phyloP scores from a whole-genome alignment of 2,888 invertebrate genomes.

The Lottia scabra region DNA sequence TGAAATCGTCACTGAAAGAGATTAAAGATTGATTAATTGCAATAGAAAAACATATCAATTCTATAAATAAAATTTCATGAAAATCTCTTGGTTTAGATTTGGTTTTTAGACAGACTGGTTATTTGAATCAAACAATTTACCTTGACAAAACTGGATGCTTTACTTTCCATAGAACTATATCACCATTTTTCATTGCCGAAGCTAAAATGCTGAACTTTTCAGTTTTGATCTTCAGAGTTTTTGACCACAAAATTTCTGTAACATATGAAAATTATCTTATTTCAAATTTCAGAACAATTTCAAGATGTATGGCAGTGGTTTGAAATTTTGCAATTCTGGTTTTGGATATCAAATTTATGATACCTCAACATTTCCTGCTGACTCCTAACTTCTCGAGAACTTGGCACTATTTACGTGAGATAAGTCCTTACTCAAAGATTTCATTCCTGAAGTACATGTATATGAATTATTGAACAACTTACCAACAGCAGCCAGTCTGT shows the following conservation, averaged over 20 bases:
- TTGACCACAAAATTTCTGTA: slow-evolving; percentile 42
- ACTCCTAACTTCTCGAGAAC: too few species aligned
- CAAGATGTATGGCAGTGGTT: too few species aligned
- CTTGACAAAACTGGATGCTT: slow-evolving; percentile 28
- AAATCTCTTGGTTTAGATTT: too few species aligned
- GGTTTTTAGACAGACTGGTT: not conserved
- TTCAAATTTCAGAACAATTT: too few species aligned
- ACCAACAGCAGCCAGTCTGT: slow-evolving; percentile 21
- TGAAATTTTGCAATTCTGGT: too few species aligned
- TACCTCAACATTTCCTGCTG: too few species aligned
- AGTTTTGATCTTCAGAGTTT: slow-evolving; percentile 13
- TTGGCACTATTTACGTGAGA: too few species aligned
- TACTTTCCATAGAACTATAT: slow-evolving; percentile 45
- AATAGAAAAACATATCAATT: too few species aligned
- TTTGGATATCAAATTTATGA: too few species aligned
- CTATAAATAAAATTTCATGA: too few species aligned
- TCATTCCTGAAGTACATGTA: not conserved
- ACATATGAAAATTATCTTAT: not conserved
- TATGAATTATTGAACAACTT: not conserved
- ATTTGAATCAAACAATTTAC: slow-evolving; percentile 30
- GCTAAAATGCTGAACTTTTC: slow-evolving; percentile 37
- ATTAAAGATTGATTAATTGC: too few species aligned
- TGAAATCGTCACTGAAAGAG: too few species aligned
- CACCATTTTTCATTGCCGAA: slow-evolving; percentile 41
- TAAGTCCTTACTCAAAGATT: not conserved